Conservation (phyloP, 2,888 invertebrate species). For the Ischnus inquisitorius region DNA sequence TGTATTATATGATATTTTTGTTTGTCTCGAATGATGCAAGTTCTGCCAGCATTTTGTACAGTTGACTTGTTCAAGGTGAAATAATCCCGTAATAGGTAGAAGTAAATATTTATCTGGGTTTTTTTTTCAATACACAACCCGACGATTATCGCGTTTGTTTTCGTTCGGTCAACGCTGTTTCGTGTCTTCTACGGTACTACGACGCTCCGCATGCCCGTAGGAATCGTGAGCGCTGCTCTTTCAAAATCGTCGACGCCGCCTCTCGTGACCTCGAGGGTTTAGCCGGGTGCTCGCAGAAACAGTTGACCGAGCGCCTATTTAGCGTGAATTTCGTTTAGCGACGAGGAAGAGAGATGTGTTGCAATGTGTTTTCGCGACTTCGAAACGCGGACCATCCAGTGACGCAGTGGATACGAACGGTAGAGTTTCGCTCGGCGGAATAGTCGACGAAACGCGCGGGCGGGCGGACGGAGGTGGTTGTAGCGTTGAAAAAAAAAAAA, state of each 20-base stretch:
- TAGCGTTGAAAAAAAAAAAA: not conserved
- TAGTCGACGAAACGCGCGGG: not conserved
- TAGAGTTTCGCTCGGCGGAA: slow-evolving; percentile 1
- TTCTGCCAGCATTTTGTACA: no score
- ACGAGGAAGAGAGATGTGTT: not conserved
- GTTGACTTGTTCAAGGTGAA: not conserved
- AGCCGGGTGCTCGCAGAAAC: slow-evolving; percentile 32
- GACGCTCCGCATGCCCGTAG: not conserved
- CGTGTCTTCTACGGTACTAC: not conserved
- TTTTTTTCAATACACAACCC: not conserved
- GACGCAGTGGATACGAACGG: not conserved
- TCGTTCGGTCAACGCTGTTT: slow-evolving; percentile 35
- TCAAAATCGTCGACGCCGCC: not conserved
- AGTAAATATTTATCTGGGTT: slow-evolving; percentile 6
- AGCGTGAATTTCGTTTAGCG: slow-evolving; percentile 25
- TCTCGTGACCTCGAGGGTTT: slow-evolving; percentile 36
- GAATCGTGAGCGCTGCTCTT: slow-evolving; percentile 3
- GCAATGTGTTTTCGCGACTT: slow-evolving; percentile 51
- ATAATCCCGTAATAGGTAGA: not conserved
- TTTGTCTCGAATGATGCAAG: no score
- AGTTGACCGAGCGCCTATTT: slow-evolving; percentile 48
- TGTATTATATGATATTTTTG: no score
- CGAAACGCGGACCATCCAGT: not conserved
- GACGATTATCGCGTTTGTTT: slow-evolving; percentile 14
- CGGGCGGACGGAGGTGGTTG: not conserved